A percentile compares a stretch with the other conserved stretches of the same genome.
phyloP scores from a whole-genome alignment of 2,797 vertebrate species.

The Dendrocincla fuliginosa region DNA sequence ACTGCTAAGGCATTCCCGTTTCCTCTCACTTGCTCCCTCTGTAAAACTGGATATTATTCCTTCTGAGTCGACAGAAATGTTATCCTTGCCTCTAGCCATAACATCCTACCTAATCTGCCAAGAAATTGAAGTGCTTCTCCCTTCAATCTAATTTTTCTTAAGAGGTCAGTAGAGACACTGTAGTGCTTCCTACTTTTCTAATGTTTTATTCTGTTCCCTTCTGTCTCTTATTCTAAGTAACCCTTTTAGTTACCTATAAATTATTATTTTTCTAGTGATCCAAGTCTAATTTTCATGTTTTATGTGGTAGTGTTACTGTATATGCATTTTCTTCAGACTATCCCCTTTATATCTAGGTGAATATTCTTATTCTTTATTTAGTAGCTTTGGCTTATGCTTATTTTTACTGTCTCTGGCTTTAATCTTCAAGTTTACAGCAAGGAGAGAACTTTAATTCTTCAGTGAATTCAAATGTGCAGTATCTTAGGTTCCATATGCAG shows the following conservation, averaged over 20 bases:
- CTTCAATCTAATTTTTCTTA: conserved; percentile 70
- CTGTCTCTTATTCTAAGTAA: conserved; percentile 45
- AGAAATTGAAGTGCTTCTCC: conserved; percentile 72
- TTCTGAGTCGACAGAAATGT: conserved; percentile 69
- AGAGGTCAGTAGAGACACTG: conserved; percentile 71
- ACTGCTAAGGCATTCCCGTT: conserved; percentile 65
- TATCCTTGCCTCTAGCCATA: conserved; percentile 67
- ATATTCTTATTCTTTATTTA: conserved; percentile 3
- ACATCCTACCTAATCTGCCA: conserved; percentile 67
- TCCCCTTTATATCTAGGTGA: background rate
- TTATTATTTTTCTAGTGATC: conserved; percentile 10
- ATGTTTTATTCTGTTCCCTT: conserved; percentile 64
- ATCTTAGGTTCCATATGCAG: background rate
- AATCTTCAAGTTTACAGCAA: background rate
- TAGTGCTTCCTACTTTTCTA: conserved; percentile 61
- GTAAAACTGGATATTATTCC: conserved; percentile 73
- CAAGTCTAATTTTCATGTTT: conserved; percentile 34
- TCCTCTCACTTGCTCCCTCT: conserved; percentile 70
- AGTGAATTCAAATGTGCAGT: background rate
- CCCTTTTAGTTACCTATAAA: conserved; percentile 20
- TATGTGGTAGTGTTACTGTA: conserved; percentile 14
- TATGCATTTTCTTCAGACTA: conserved; percentile 10
- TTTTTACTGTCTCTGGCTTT: conserved; percentile 33
- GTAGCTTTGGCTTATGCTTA: background rate
- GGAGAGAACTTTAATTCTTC: background rate